These are phyloP conservation scores for Lepidurus packardi DNA, from an alignment of 1,140 invertebrate genomes.

Conservation along the genomic window DNA sequence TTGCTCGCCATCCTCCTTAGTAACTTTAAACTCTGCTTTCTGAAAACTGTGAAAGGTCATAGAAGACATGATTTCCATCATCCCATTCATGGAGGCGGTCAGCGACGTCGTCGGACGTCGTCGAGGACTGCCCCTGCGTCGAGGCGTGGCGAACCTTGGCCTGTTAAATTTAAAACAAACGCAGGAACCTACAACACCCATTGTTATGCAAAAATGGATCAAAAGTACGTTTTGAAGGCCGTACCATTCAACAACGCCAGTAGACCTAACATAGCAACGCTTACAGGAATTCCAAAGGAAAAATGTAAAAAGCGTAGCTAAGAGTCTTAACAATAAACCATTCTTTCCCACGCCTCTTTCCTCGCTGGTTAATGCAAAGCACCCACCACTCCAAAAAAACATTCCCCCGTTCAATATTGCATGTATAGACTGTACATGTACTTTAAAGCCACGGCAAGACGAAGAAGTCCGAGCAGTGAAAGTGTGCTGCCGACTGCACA, in stretches of 20 bases:
- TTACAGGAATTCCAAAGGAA: no score
- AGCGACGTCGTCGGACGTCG: neutral
- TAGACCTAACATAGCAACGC: no score
- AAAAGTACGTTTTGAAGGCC: neutral
- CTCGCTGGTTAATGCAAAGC: neutral
- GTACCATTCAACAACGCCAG: neutral
- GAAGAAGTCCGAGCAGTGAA: conserved; percentile 14
- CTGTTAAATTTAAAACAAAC: neutral
- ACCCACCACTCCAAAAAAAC: neutral
- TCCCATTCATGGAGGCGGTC: neutral
- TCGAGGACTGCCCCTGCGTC: conserved; percentile 2
- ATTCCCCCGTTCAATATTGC: neutral
- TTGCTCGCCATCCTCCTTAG: neutral
- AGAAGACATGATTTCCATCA: neutral
- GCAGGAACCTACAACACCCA: neutral
- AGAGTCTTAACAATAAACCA: no score
- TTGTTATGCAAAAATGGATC: neutral
- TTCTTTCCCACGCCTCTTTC: neutral
- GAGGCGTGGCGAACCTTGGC: conserved; percentile 13
- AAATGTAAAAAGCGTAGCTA: no score
- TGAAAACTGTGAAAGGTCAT: neutral
- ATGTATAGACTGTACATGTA: neutral
- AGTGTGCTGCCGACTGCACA: conserved; percentile 20
- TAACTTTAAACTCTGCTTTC: neutral
- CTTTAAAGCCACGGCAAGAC: neutral